Percentiles rank a stretch among this genome's conserved stretches.
Evolutionary conservation across 2,113 vertebrate species (phyloP).

Genomic region (Thinocorus orbignyianus): DNA sequence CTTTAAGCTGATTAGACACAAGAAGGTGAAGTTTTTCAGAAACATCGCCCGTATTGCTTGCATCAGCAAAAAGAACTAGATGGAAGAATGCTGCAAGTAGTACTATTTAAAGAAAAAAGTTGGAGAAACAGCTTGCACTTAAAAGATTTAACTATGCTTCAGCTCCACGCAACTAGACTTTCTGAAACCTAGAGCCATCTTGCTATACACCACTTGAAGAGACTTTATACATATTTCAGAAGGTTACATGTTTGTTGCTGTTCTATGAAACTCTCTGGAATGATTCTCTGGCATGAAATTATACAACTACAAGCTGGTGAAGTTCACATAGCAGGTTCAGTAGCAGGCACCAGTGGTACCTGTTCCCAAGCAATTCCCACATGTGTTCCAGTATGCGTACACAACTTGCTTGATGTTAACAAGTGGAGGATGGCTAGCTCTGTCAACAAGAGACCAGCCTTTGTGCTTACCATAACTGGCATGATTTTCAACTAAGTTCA

Average conservation of each 20-base stretch:
- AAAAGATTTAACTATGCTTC: background rate
- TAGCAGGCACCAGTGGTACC: background rate
- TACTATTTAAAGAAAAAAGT: background rate
- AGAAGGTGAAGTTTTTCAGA: background rate
- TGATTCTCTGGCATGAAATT: background rate
- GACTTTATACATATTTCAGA: background rate
- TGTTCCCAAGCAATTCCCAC: background rate
- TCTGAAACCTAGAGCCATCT: background rate
- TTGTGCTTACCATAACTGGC: background rate
- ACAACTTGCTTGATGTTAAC: background rate
- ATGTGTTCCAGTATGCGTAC: background rate
- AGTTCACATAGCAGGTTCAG: background rate
- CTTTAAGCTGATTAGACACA: background rate
- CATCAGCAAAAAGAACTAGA: background rate
- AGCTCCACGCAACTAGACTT: background rate
- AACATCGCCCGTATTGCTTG: background rate
- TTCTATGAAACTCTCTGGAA: background rate
- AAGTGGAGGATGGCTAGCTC: background rate
- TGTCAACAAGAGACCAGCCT: background rate
- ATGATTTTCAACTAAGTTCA: background rate
- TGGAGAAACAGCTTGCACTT: background rate
- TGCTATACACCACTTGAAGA: no score
- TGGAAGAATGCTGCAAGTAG: background rate
- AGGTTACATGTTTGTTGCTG: background rate
- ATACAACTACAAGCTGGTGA: background rate